A percentile compares a stretch with the other conserved stretches of the same genome.
Evolutionary conservation across 2,888 invertebrate species (phyloP).

Genomic region (Mechanitis messenoides): DNA sequence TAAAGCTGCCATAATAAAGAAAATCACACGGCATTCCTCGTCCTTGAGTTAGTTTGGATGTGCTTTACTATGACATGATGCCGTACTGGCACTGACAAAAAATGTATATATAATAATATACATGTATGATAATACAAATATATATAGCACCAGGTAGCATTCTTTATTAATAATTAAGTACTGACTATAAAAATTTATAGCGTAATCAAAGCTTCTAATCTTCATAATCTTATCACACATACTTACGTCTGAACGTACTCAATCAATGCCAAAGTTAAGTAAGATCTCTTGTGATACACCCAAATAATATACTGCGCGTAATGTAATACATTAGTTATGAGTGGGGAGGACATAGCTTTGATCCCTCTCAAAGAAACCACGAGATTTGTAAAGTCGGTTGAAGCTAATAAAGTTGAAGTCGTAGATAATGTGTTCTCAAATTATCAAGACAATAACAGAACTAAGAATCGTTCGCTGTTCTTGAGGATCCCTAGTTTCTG

Average conservation of each 20-base stretch:
- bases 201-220: slow-evolving; percentile 54
- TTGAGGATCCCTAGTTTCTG: slow-evolving; percentile 45
- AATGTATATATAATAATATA: too few relatives aligned
- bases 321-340: slow-evolving; percentile 54
- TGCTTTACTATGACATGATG: too few relatives aligned
- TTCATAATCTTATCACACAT: slow-evolving; percentile 56
- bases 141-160: background rate
- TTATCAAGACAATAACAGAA: slow-evolving; percentile 30
- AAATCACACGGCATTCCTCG: too few relatives aligned
- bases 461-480: slow-evolving; percentile 29
- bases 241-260: slow-evolving; percentile 56
- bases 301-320: slow-evolving; percentile 36
- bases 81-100: too few relatives aligned
- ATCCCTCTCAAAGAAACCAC: slow-evolving; percentile 44
- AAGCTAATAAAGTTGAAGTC: slow-evolving; percentile 29
- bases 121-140: too few relatives aligned
- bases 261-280: slow-evolving; percentile 68
- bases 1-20: too few relatives aligned
- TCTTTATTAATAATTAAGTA: slow-evolving; percentile 11
- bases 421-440: slow-evolving; percentile 5
- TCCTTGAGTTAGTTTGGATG: too few relatives aligned
- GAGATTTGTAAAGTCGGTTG: slow-evolving; percentile 39
- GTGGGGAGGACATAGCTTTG: slow-evolving; percentile 48
- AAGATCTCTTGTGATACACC: slow-evolving; percentile 48
- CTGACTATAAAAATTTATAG: slow-evolving; percentile 34